A percentile compares a stretch with the other conserved stretches of the same genome.
phyloP scores from a whole-genome alignment of 2,113 vertebrate genomes.

The Cyanoramphus novaezelandiae region DNA sequence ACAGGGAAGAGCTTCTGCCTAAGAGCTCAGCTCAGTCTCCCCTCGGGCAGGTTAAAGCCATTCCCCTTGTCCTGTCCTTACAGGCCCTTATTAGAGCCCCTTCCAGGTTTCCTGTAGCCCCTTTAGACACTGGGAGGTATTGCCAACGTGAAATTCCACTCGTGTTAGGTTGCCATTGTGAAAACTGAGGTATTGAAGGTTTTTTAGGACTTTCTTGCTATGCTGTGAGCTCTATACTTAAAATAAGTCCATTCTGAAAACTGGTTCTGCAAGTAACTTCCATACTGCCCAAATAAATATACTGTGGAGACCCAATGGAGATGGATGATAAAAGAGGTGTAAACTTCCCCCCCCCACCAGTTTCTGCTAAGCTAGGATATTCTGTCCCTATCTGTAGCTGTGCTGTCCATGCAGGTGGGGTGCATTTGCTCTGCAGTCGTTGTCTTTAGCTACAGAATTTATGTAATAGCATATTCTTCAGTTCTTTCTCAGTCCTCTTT shows the following conservation, averaged over 20 bases:
- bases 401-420: rapidly evolving
- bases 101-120: neutral
- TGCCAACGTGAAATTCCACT: neutral
- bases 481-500: neutral
- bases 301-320: neutral
- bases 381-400: neutral
- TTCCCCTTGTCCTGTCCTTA: no score
- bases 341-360: no score
- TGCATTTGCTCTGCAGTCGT: neutral
- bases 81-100: no score
- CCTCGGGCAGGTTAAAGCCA: no score
- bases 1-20: no score
- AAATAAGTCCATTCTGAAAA: neutral
- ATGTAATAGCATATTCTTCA: neutral
- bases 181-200: neutral
- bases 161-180: rapidly evolving
- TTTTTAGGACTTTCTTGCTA: neutral
- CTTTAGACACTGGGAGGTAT: neutral
- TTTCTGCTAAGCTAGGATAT: neutral
- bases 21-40: no score
- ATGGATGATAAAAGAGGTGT: neutral
- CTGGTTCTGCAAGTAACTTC: neutral
- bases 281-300: rapidly evolving
- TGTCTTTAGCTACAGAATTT: neutral
- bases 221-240: neutral